Evolutionary conservation across 2,113 vertebrate genomes (phyloP).

Genomic region (Aspiorhynchus laticeps): DNA sequence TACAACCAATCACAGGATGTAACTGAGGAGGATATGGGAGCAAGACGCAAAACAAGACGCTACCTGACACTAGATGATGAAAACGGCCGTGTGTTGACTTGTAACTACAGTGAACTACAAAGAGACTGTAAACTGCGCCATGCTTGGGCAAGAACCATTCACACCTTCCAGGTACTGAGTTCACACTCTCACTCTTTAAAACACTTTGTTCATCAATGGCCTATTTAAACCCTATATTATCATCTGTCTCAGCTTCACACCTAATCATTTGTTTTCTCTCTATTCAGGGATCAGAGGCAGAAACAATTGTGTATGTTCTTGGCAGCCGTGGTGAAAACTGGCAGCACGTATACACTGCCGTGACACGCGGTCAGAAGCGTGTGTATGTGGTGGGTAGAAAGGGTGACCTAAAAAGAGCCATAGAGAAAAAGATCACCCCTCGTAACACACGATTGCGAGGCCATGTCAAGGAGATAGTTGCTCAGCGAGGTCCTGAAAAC

Average conservation of each 20-base stretch:
- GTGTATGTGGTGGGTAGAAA: too few relatives aligned
- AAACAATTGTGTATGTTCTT: too few relatives aligned
- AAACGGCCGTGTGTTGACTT: slow-evolving; percentile 60
- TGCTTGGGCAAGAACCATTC: slow-evolving; percentile 86
- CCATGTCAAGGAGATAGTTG: slow-evolving; percentile 66
- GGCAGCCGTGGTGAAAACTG: too few relatives aligned
- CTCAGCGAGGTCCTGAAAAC: not conserved
- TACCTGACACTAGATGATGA: slow-evolving; percentile 73
- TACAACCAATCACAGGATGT: slow-evolving; percentile 51
- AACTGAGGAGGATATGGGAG: not conserved
- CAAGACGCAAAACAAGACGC: slow-evolving; percentile 38
- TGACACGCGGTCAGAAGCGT: too few relatives aligned
- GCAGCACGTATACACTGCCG: too few relatives aligned
- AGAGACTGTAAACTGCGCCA: slow-evolving; percentile 76
- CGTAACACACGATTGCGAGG: slow-evolving; percentile 75
- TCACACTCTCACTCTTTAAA: not conserved
- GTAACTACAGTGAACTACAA: slow-evolving; percentile 73
- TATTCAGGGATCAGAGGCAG: too few relatives aligned
- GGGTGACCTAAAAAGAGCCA: too few relatives aligned
- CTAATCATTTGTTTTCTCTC: too few relatives aligned
- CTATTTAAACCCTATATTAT: not conserved
- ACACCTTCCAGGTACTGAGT: slow-evolving; percentile 81
- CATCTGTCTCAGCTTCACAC: too few relatives aligned
- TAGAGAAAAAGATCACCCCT: slow-evolving; percentile 44
- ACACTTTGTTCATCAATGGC: not conserved